Conservation (phyloP, 2,797 vertebrate species). For the Graptemys geographica region DNA sequence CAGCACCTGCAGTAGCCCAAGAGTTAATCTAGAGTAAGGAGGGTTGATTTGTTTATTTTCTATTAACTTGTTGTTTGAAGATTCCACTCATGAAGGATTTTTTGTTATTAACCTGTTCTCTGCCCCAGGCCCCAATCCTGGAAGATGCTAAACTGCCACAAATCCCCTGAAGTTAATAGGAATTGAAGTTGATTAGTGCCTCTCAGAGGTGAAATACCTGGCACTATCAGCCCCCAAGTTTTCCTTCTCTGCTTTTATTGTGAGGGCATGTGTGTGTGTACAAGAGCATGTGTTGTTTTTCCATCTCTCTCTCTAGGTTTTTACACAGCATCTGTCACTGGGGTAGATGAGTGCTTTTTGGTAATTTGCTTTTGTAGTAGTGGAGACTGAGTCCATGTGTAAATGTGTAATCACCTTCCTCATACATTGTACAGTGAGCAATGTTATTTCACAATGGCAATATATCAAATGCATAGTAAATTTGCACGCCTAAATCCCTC, state of each 20-base stretch:
- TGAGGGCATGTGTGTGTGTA: neutral
- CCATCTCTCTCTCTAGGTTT: neutral
- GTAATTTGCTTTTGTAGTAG: neutral
- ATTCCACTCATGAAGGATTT: neutral
- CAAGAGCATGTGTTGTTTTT: neutral
- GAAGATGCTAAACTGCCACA: conserved; percentile 24
- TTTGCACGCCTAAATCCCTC: neutral
- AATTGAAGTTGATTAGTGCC: conserved; percentile 45
- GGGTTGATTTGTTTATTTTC: conserved; percentile 8
- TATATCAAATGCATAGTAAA: neutral
- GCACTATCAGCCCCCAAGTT: conserved; percentile 7
- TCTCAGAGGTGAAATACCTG: conserved; percentile 18
- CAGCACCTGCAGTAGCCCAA: neutral
- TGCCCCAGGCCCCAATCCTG: conserved; percentile 3
- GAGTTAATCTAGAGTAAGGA: neutral
- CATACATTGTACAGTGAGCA: neutral
- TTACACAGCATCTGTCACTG: neutral
- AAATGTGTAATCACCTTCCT: neutral
- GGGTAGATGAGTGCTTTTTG: neutral
- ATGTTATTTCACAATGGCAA: neutral
- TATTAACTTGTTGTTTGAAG: conserved; percentile 35
- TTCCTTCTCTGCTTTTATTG: neutral
- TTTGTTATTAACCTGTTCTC: conserved; percentile 27
- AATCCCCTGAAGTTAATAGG: conserved; percentile 19
- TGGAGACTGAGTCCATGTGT: neutral